Evolutionary conservation across 2,113 vertebrate genomes (phyloP).

Genomic region (Cyanoderma ruficeps): DNA sequence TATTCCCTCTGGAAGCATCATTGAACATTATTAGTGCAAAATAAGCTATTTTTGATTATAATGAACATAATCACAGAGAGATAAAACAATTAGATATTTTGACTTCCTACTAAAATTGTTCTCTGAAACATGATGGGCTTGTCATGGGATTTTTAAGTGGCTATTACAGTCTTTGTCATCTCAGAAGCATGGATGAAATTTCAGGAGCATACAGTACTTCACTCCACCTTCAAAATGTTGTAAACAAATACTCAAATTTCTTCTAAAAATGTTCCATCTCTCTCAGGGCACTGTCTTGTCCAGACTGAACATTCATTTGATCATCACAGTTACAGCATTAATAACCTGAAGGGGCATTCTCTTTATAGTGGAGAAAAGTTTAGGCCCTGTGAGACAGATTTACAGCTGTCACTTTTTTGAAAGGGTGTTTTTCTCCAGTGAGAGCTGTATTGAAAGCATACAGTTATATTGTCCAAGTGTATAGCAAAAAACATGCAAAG

Average conservation of each 20-base stretch:
- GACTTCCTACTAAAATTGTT: neutral
- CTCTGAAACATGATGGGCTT: neutral
- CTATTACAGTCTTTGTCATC: neutral
- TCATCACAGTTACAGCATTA: neutral
- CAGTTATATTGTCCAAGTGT: neutral
- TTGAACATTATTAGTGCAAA: neutral
- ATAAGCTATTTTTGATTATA: neutral
- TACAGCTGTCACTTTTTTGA: neutral
- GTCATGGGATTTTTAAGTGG: neutral
- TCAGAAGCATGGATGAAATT: neutral
- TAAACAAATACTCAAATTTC: neutral
- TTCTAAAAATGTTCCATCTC: neutral
- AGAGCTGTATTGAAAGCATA: neutral
- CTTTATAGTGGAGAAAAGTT: neutral
- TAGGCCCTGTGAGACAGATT: rapidly evolving
- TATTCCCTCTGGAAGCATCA: neutral
- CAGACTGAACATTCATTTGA: neutral
- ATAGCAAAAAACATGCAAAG: neutral
- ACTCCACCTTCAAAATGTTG: neutral
- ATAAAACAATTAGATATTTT: neutral
- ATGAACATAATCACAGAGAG: neutral
- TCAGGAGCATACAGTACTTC: neutral
- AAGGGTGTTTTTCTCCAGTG: neutral
- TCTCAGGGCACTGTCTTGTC: neutral
- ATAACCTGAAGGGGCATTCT: neutral